phyloP scores from a whole-genome alignment of 2,888 invertebrate species.

The Pecten maximus region DNA sequence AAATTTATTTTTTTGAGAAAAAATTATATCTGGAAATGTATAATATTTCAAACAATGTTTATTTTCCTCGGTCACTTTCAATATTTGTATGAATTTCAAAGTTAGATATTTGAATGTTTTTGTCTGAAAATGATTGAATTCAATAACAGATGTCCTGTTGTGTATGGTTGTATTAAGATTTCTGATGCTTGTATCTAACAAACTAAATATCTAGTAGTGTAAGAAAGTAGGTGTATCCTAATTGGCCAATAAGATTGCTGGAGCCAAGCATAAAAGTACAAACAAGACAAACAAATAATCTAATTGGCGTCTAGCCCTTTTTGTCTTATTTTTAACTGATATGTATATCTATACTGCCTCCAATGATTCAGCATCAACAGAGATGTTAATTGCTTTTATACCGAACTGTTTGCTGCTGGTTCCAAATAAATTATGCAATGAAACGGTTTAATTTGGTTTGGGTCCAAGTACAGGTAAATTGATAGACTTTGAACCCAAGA shows the following conservation, averaged over 20 bases:
- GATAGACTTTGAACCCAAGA: neutral
- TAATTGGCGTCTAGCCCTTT: neutral
- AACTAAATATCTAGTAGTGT: neutral
- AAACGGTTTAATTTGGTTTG: neutral
- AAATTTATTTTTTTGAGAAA: neutral
- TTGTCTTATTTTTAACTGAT: neutral
- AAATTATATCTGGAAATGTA: neutral
- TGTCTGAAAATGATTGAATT: neutral
- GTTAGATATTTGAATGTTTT: neutral
- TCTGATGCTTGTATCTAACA: neutral
- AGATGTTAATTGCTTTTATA: neutral
- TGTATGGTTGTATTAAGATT: neutral
- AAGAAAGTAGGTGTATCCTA: neutral
- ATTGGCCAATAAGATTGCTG: neutral
- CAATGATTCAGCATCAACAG: neutral
- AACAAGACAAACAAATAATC: neutral
- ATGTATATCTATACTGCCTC: neutral
- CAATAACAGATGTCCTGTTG: neutral
- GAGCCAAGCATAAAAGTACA: conserved; percentile 10
- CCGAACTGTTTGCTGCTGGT: neutral
- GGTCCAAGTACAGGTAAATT: neutral
- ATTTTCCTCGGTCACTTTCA: too few species aligned
- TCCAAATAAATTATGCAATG: neutral
- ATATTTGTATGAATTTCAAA: neutral
- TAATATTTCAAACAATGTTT: too few species aligned